Base-by-base conservation (phyloP, 2,797 vertebrate species). In the Nothura maculosa region DNA sequence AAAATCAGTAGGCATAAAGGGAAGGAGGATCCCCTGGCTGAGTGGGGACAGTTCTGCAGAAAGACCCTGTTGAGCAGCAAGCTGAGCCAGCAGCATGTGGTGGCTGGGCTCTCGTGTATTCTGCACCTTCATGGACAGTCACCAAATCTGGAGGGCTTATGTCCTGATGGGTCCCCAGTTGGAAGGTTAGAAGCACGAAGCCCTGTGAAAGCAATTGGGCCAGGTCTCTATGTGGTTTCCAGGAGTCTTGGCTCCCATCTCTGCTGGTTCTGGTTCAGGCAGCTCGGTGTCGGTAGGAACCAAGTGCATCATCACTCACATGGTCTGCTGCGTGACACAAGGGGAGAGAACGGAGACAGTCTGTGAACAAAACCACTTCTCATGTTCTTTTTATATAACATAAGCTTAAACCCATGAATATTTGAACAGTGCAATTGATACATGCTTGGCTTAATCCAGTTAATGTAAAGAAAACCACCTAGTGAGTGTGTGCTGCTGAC, bases 341-440 rank as follows among this genome's bases (percentile, higher is more conserved):
- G 54, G 38, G 73, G 36, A 12, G 74, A 81, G 34, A 25, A 34
- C 66, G 16, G 61, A 10, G 77, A 40, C 57, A 21, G 40, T n/a
- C 48, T 72, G 1, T 0, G 0, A 48, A n/a, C 19, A 32, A 62
- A 60, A 85, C 32, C 27, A 28, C 52, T 77, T 94, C 36, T 89
- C 58, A 40, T 87, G 36, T 4, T 67, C 43, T 24, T 87, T 72
- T 92, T 94, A 86, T 80, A 89, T 85, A 87, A 87, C 0, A 0
- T 48, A 81, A 89, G 73, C 10, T 12, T 80, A 91, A 89, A 75
- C 20, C 45, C n/a, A 63, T 94, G 45, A 94, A 87, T 94, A 55
- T 82, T 96, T 96, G 62, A 92, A 67, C 83, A 90, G n/a, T 75
- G 25, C 19, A 38, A 66, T 81, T 94, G 79, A 30, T 0, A 1